These are phyloP conservation scores for Rhombomys opimus DNA, from an alignment of 2,113 vertebrate genomes.

Conservation along the genomic window DNA sequence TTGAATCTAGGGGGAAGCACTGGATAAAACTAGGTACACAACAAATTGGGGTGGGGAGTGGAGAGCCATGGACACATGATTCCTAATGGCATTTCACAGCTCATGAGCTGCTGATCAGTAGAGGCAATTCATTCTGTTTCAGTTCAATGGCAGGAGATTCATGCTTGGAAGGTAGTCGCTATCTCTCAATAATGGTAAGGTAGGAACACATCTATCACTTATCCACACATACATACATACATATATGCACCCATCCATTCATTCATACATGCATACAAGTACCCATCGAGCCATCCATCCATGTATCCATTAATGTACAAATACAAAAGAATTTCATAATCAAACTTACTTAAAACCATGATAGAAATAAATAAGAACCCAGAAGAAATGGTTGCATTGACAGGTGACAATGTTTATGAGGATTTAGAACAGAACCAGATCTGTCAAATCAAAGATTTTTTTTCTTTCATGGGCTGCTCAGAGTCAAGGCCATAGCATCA, in stretches of 20 bases:
- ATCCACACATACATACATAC: neutral
- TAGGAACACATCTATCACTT: fast-evolving
- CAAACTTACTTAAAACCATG: neutral
- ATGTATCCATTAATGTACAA: neutral
- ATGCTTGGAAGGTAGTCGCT: neutral
- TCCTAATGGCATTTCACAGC: fast-evolving
- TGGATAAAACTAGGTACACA: no score
- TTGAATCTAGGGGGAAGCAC: neutral
- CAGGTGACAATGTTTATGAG: fast-evolving
- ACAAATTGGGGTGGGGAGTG: fast-evolving
- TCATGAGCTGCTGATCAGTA: neutral
- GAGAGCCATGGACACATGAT: fast-evolving
- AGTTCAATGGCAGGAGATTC: neutral
- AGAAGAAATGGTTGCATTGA: neutral
- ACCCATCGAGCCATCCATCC: neutral
- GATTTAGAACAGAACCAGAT: fast-evolving
- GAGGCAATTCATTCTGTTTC: no score
- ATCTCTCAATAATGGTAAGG: neutral
- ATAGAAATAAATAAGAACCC: neutral
- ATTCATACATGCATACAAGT: neutral
- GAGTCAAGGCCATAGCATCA: fast-evolving
- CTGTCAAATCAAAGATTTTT: neutral
- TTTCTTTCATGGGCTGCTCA: fast-evolving
- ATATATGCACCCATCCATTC: neutral
- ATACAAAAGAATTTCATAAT: neutral